These are phyloP conservation scores for Esox lucius DNA, from an alignment of 2,797 vertebrate species.

Conservation along the genomic window DNA sequence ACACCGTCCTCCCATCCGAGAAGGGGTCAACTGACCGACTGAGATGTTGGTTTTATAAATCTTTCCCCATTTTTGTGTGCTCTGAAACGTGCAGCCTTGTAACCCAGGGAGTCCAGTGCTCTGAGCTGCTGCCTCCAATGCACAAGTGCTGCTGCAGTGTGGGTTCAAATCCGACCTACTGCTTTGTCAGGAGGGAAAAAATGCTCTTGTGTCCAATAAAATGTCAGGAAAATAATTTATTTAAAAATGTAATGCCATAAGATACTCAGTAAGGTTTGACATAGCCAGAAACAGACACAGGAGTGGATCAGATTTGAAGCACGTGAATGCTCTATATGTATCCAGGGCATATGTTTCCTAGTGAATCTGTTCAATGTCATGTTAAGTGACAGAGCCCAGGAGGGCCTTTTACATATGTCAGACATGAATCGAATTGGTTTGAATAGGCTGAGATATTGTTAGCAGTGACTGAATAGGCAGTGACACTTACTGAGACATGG, in stretches of 20 bases:
- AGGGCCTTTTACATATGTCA: conserved; percentile 29
- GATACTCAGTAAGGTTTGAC: not conserved
- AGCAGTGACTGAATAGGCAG: conserved; percentile 28
- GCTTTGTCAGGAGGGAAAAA: too few species aligned
- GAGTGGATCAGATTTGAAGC: not conserved
- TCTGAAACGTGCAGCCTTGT: not conserved
- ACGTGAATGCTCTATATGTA: not conserved
- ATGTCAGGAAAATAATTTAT: too few species aligned
- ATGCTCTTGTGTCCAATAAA: too few species aligned
- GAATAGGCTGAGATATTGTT: conserved; percentile 23
- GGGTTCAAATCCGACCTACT: too few species aligned
- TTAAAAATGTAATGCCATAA: not conserved
- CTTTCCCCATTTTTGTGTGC: not conserved
- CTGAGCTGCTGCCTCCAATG: too few species aligned
- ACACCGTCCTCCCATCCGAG: conserved; percentile 1
- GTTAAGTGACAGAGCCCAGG: conserved; percentile 17
- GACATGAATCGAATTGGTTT: conserved; percentile 15
- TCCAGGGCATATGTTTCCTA: not conserved
- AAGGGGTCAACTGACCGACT: not conserved
- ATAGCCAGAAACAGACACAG: not conserved
- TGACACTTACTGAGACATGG: conserved; percentile 28
- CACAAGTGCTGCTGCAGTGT: too few species aligned
- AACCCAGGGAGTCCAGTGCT: too few species aligned
- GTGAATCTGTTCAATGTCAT: conserved; percentile 40
- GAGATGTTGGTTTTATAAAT: not conserved